Evolutionary conservation across 2,797 vertebrate species (phyloP).

Genomic region (Uromys caudimaculatus): DNA sequence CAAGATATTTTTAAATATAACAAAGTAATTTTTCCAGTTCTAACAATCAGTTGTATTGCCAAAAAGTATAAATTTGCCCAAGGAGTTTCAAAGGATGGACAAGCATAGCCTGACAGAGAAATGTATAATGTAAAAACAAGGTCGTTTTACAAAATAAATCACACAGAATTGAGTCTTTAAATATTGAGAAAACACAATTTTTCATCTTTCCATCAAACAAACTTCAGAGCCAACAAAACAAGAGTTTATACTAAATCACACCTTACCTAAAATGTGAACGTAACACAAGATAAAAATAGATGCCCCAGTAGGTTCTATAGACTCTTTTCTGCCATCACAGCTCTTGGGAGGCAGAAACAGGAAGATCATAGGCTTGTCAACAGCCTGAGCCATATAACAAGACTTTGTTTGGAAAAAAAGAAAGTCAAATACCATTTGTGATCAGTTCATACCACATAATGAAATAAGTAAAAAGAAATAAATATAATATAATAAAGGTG

Average conservation of each 20-base stretch:
- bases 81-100: constrained; percentile 1
- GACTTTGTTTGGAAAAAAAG: not conserved
- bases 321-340: not conserved
- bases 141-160: constrained; percentile 44
- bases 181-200: constrained; percentile 18
- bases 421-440: not conserved
- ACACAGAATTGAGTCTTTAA: constrained; percentile 10
- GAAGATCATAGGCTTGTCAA: not conserved
- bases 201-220: constrained; percentile 61
- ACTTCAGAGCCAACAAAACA: constrained; percentile 40
- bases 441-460: constrained; percentile 30
- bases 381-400: not conserved
- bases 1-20: constrained; percentile 11
- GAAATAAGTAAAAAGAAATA: constrained; percentile 54
- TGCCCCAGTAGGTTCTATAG: not conserved
- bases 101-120: not conserved
- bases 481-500: not conserved
- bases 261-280: not conserved
- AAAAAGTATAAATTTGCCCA: not conserved
- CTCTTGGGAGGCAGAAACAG: not conserved
- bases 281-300: constrained; percentile 46
- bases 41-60: constrained; percentile 17
- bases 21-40: constrained; percentile 35
- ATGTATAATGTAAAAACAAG: not conserved
- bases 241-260: constrained; percentile 39